These are phyloP conservation scores for Pecten maximus DNA, from an alignment of 2,888 invertebrate species.

Conservation along the genomic window DNA sequence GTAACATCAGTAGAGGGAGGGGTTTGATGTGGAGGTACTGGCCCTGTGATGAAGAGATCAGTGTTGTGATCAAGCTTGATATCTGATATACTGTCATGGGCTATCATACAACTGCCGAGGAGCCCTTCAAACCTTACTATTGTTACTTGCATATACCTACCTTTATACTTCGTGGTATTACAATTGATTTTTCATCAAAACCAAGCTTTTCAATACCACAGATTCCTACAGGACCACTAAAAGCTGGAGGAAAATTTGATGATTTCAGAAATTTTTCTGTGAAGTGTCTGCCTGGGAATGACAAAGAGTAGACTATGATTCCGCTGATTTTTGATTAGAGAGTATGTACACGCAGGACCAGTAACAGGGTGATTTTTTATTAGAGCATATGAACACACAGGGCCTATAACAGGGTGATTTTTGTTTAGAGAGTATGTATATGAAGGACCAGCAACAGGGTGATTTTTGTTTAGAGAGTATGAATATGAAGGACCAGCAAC, in stretches of 20 bases:
- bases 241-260: constrained; percentile 17
- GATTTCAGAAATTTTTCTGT: constrained; percentile 26
- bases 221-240: constrained; percentile 3
- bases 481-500: not conserved
- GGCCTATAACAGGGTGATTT: not conserved
- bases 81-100: not conserved
- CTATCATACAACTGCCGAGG: not conserved
- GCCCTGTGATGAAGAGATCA: not conserved
- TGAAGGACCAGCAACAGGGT: not conserved
- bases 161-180: not conserved
- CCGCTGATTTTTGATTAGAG: not conserved
- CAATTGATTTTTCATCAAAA: constrained; percentile 35
- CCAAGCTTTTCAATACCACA: not conserved
- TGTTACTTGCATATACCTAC: not conserved
- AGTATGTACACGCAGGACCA: not conserved
- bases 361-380: not conserved
- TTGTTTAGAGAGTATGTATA: not conserved
- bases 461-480: not conserved
- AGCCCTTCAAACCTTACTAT: not conserved
- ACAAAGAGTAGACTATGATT: not conserved
- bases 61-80: not conserved
- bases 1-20: not conserved
- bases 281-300: not conserved
- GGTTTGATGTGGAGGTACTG: not conserved
- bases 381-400: not conserved